A percentile compares a stretch with the other conserved stretches of the same genome.
Evolutionary conservation across 1,140 invertebrate species (phyloP).

Genomic region (Dinothrombium tinctorium): DNA sequence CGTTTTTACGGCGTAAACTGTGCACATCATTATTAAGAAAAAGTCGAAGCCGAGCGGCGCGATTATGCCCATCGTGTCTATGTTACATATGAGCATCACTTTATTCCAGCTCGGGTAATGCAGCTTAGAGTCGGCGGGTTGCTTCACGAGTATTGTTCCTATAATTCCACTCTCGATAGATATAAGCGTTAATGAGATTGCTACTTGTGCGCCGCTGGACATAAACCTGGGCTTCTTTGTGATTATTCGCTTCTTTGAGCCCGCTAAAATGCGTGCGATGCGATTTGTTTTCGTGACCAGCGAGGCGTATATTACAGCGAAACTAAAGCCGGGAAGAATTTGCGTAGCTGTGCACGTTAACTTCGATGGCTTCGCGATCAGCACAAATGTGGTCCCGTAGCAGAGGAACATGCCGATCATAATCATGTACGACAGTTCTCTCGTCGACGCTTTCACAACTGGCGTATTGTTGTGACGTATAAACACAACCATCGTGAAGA

Average conservation of each 20-base stretch:
- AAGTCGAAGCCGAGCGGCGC: conserved; percentile 53
- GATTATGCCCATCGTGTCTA: conserved; percentile 32
- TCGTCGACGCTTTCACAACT: conserved; percentile 38
- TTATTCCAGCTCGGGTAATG: conserved; percentile 28
- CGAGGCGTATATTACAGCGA: conserved; percentile 58
- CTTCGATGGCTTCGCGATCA: conserved; percentile 40
- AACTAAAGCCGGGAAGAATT: conserved; percentile 45
- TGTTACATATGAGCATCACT: conserved; percentile 35
- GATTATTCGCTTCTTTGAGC: conserved; percentile 51
- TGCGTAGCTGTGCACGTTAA: conserved; percentile 39
- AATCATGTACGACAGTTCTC: conserved; percentile 42
- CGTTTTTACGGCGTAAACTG: conserved; percentile 60
- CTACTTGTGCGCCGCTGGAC: conserved; percentile 34
- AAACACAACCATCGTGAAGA: conserved; percentile 32
- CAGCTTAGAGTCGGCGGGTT: conserved; percentile 35
- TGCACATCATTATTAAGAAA: conserved; percentile 49
- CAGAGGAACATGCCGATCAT: conserved; percentile 33
- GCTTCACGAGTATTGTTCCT: conserved; percentile 37
- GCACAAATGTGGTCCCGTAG: conserved; percentile 34
- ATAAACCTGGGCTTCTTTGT: conserved; percentile 45
- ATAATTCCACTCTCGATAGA: conserved; percentile 42
- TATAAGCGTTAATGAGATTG: conserved; percentile 38
- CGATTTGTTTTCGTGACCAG: conserved; percentile 63
- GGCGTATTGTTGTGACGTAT: conserved; percentile 38
- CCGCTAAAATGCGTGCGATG: conserved; percentile 55